Percentiles rank a stretch among this genome's conserved stretches.
phyloP scores from a whole-genome alignment of 1,140 invertebrate genomes.

The Diachasma alloeum region DNA sequence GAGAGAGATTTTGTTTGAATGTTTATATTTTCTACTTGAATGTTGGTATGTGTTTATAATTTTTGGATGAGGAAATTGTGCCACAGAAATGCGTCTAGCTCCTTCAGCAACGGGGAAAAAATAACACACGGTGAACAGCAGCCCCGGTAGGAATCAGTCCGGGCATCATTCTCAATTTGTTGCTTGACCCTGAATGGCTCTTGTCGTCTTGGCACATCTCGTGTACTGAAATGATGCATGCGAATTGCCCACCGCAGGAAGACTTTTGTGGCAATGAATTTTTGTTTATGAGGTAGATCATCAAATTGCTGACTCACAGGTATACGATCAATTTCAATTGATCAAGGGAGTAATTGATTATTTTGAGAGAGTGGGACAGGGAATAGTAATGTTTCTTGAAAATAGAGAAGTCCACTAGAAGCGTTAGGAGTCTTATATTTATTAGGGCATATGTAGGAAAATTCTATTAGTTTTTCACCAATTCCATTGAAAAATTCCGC shows the following conservation, averaged over 20 bases:
- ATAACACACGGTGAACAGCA: background rate
- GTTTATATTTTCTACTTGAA: too few species aligned
- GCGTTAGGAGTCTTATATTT: background rate
- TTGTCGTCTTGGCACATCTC: constrained; percentile 7
- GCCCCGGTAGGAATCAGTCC: background rate
- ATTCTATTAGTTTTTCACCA: too few species aligned
- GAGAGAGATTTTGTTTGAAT: too few species aligned
- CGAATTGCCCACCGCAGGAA: background rate
- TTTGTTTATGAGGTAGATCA: background rate
- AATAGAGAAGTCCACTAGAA: background rate
- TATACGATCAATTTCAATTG: background rate
- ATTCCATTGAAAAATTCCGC: too few species aligned
- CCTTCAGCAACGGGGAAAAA: background rate
- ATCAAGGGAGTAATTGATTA: background rate
- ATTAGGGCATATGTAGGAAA: too few species aligned
- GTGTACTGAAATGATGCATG: background rate
- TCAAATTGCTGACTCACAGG: background rate
- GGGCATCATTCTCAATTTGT: constrained; percentile 9
- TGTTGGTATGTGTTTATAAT: too few species aligned
- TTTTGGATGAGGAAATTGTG: background rate
- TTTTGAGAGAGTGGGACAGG: background rate
- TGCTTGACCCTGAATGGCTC: constrained; percentile 7
- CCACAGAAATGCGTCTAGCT: background rate
- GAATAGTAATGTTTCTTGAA: background rate
- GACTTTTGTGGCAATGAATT: background rate